phyloP scores from a whole-genome alignment of 1,140 invertebrate genomes.

The Trachelipus rathkii region DNA sequence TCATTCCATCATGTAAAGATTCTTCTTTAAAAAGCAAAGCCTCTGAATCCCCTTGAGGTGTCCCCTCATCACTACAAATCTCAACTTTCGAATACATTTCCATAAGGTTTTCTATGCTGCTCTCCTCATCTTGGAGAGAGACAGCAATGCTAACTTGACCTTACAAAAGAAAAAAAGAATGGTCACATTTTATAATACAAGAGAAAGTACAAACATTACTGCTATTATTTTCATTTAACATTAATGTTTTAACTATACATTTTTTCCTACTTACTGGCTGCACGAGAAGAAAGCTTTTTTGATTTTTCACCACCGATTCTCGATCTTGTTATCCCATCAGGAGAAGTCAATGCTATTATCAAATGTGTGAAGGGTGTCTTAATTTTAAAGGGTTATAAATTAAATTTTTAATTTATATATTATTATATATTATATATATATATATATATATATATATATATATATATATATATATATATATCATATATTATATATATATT shows the following conservation, averaged over 20 bases:
- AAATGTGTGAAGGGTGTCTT: not conserved
- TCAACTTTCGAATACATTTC: slow-evolving; percentile 21
- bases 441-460: no score
- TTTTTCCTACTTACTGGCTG: slow-evolving; percentile 26
- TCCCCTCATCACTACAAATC: slow-evolving; percentile 20
- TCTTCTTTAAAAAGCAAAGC: slow-evolving; percentile 4
- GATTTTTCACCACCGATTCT: slow-evolving; percentile 46
- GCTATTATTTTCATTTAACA: no score
- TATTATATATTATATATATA: no score
- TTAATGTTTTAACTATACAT: no score
- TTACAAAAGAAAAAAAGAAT: slow-evolving; percentile 38
- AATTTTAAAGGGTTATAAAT: no score
- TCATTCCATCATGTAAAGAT: not conserved
- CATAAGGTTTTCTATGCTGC: slow-evolving; percentile 13
- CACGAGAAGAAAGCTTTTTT: slow-evolving; percentile 35
- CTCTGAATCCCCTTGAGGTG: not conserved
- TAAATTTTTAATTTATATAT: no score
- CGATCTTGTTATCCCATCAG: slow-evolving; percentile 56
- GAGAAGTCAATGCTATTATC: slow-evolving; percentile 55
- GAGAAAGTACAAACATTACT: no score
- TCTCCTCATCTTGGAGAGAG: slow-evolving; percentile 44
- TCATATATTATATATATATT: no score
- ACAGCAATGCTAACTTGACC: slow-evolving; percentile 49
- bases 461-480: no score
- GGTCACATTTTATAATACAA: no score